These are phyloP conservation scores for Bombyx mori DNA, from an alignment of 1,140 invertebrate genomes.

Conservation along the genomic window DNA sequence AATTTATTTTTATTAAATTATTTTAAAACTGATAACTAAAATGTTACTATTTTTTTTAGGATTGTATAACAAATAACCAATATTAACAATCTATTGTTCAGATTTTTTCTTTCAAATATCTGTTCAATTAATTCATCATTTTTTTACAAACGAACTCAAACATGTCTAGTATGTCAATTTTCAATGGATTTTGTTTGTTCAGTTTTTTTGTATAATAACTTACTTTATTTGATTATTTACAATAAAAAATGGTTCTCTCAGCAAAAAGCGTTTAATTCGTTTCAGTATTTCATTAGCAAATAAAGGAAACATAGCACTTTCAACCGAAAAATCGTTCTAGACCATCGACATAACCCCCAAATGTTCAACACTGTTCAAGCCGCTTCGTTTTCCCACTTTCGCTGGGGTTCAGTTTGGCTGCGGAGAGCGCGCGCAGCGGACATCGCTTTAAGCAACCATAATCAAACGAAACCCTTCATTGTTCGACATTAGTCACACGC, in stretches of 20 bases:
- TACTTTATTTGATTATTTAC: too few species aligned
- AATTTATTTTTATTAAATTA: too few species aligned
- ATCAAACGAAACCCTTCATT: slow-evolving; percentile 8
- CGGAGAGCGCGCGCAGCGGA: background rate
- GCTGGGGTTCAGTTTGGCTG: slow-evolving; percentile 32
- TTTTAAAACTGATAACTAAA: too few species aligned
- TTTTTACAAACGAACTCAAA: too few species aligned
- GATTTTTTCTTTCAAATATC: too few species aligned
- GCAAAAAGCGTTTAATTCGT: background rate
- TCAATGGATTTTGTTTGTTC: too few species aligned
- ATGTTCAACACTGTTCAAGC: slow-evolving; percentile 23
- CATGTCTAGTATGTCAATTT: too few species aligned
- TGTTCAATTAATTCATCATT: too few species aligned
- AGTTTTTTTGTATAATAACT: too few species aligned
- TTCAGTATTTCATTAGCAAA: background rate
- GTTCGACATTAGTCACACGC: slow-evolving; percentile 7
- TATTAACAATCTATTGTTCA: too few species aligned
- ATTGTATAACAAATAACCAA: too few species aligned
- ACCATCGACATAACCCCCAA: background rate
- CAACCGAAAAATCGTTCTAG: background rate
- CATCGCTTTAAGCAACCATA: background rate
- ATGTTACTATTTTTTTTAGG: too few species aligned
- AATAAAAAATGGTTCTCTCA: background rate
- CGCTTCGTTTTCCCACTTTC: slow-evolving; percentile 50
- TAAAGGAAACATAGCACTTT: background rate